Percentiles rank a stretch among this genome's conserved stretches.
phyloP scores from a whole-genome alignment of 2,888 invertebrate genomes.

The Erebia palarica region DNA sequence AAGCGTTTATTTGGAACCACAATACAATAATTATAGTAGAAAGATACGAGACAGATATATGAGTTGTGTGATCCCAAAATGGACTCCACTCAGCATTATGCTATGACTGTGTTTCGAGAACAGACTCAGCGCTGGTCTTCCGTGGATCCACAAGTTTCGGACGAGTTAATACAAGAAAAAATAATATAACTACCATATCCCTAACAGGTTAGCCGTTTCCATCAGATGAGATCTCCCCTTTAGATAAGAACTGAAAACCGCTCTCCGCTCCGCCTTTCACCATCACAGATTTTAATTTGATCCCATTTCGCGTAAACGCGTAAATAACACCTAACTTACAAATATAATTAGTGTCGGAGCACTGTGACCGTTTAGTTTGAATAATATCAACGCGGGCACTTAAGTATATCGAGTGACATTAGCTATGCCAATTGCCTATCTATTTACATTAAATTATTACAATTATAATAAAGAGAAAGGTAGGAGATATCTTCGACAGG shows the following conservation, averaged over 20 bases:
- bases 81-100: too few relatives aligned
- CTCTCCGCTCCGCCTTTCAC: conserved; percentile 17
- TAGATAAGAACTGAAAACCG: neutral
- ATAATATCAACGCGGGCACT: conserved; percentile 29
- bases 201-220: too few relatives aligned
- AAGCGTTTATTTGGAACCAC: too few relatives aligned
- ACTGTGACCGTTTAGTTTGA: conserved; percentile 32
- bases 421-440: conserved; percentile 8
- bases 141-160: too few relatives aligned
- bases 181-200: too few relatives aligned
- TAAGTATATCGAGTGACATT: conserved; percentile 15
- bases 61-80: too few relatives aligned
- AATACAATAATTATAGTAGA: too few relatives aligned
- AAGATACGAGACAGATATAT: too few relatives aligned
- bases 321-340: conserved; percentile 45
- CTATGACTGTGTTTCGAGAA: too few relatives aligned
- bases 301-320: conserved; percentile 27
- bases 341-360: conserved; percentile 45
- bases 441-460: conserved; percentile 30
- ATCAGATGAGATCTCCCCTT: too few relatives aligned
- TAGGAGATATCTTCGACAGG: neutral
- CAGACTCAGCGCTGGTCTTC: too few relatives aligned
- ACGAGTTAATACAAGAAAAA: too few relatives aligned
- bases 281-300: conserved; percentile 7
- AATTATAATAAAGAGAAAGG: conserved; percentile 22